Evolutionary conservation across 2,888 invertebrate genomes (phyloP), one percentile per base, ranked within the genome.

Genomic region (Epinotia ramella): DNA sequence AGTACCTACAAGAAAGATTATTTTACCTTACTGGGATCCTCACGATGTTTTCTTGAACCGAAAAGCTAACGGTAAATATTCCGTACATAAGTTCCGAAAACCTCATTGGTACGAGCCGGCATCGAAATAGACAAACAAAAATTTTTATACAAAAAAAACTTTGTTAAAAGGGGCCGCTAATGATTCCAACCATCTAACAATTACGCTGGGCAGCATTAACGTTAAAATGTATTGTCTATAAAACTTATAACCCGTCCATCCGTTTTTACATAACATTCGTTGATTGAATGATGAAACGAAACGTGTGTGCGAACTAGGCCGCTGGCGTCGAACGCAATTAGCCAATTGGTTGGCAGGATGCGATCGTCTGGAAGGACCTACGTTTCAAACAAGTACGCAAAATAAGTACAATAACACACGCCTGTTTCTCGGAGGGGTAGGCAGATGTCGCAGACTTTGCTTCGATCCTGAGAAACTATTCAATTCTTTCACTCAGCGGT

Each of bases 341-440:
- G 71, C 75, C 75, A 76, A 76, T 76, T 76, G 75, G 60, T 40
- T 3, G 44, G 71, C 75, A 76, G 75, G 75, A 76, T 76, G 60
- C 62, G 60, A 24, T 49, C 59, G 57, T 69, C 73, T 60, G 28
- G 70, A 24, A 18, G 20, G 72, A 76, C 75, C 75, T 76, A 76
- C 75, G 53, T 60, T 44, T n/a, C 59, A 28, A 70, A 65, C 69
- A 59, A 40, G 59, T 46, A 62, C 28, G 40, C 20, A 64, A 16
- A 49, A 16, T 16, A n/a, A 49, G 16, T 5, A 53, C 53, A 7
- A 40, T 40, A 40, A 40, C n/a, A 4, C 5, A 16, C 49, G 13
- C 13, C 49, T 49, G 4, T 49, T 49, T 16, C 16, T 49, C 49
- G 16, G 16, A 49, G 13, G 46, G 46, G 46, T 46, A 46, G 13